Evolutionary conservation across 2,888 invertebrate species (phyloP).

Genomic region (Anticlea derivata): DNA sequence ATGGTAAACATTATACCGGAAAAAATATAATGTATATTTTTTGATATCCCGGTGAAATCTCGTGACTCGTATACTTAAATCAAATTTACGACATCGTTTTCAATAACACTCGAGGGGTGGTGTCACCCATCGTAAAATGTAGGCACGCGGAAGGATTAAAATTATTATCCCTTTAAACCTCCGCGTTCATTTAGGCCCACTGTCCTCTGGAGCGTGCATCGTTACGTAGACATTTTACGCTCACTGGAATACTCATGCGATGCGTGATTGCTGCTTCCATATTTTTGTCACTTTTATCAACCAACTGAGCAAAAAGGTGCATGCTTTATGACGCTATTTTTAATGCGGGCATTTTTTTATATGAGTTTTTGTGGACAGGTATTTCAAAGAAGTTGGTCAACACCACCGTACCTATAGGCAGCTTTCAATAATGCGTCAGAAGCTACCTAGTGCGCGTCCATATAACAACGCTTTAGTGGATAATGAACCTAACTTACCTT

Average conservation of each 20-base stretch:
- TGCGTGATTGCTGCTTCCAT: too few relatives aligned
- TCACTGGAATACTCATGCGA: too few relatives aligned
- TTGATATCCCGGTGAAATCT: slow-evolving; percentile 45
- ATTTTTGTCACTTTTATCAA: too few relatives aligned
- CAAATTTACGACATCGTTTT: slow-evolving; percentile 57
- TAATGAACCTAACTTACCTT: not conserved
- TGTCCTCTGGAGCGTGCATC: slow-evolving; percentile 14
- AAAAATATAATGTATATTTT: slow-evolving; percentile 36
- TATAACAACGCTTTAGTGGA: not conserved
- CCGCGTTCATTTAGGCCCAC: slow-evolving; percentile 25
- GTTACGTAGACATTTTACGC: not conserved
- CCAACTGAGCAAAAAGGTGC: too few relatives aligned
- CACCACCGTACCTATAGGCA: too few relatives aligned
- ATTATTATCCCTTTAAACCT: slow-evolving; percentile 40
- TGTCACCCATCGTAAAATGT: slow-evolving; percentile 42
- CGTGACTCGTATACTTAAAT: slow-evolving; percentile 50
- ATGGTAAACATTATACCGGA: slow-evolving; percentile 26
- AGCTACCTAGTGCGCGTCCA: too few relatives aligned
- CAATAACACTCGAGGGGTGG: slow-evolving; percentile 47
- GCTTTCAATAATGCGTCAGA: too few relatives aligned
- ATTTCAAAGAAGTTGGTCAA: too few relatives aligned
- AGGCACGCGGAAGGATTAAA: slow-evolving; percentile 45
- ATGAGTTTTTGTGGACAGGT: too few relatives aligned
- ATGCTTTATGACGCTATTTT: too few relatives aligned
- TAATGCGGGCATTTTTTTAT: too few relatives aligned